Percentiles rank a stretch among this genome's conserved stretches.
These are phyloP conservation scores for Parnassius apollo DNA, from an alignment of 2,888 invertebrate genomes.

Conservation along the genomic window DNA sequence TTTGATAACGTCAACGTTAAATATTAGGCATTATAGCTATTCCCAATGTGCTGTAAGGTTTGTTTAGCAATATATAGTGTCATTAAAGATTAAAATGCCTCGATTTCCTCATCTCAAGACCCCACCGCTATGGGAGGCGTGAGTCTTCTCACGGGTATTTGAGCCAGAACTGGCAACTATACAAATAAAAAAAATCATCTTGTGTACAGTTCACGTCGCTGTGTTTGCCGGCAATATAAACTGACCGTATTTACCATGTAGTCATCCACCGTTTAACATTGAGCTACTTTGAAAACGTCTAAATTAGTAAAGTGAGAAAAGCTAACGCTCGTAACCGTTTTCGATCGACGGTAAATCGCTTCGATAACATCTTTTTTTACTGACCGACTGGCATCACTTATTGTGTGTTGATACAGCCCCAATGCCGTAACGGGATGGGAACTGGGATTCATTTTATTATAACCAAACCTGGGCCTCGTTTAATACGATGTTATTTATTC, in stretches of 20 bases:
- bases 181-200: conserved; percentile 74
- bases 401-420: conserved; percentile 65
- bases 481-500: conserved; percentile 56
- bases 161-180: conserved; percentile 65
- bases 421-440: conserved; percentile 63
- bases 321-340: conserved; percentile 72
- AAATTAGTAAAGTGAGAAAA: conserved; percentile 80
- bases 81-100: conserved; percentile 65
- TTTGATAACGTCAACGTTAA: no score
- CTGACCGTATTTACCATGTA: conserved; percentile 72
- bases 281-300: conserved; percentile 78
- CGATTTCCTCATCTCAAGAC: conserved; percentile 35
- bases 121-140: conserved; percentile 47
- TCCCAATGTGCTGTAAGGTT: conserved; percentile 45
- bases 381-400: conserved; percentile 62
- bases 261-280: conserved; percentile 74
- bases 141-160: conserved; percentile 77
- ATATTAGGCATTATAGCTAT: no score
- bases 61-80: conserved; percentile 49
- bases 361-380: conserved; percentile 72
- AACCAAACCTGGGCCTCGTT: conserved; percentile 59
- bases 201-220: conserved; percentile 79
- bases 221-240: conserved; percentile 75
- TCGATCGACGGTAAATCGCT: conserved; percentile 71
- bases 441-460: conserved; percentile 58